Conservation (phyloP, 2,113 vertebrate genomes). For the Chaetops frenatus region DNA sequence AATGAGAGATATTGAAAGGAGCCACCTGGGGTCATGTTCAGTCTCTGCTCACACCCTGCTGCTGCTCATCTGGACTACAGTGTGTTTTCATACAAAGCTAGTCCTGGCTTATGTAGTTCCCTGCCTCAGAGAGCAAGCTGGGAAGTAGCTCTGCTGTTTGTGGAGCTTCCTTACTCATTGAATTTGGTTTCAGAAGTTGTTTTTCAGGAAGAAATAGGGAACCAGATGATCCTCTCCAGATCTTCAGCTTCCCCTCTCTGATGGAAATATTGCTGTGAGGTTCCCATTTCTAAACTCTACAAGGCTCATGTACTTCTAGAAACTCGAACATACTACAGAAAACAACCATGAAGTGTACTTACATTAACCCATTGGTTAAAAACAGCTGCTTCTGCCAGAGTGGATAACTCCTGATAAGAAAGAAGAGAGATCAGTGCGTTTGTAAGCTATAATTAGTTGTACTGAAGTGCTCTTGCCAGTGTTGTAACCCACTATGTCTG, state of each 20-base stretch:
- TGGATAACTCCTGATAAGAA: conserved; percentile 77
- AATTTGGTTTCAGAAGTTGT: background rate
- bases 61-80: background rate
- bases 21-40: background rate
- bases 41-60: background rate
- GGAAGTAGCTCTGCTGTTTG: background rate
- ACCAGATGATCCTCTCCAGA: background rate
- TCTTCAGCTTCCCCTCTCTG: background rate
- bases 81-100: background rate
- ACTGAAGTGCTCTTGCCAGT: background rate
- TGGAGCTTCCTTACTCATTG: background rate
- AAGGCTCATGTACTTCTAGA: background rate
- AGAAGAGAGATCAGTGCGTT: background rate
- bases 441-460: background rate
- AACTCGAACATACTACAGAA: background rate
- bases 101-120: background rate
- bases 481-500: background rate
- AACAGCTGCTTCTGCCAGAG: conserved; percentile 71
- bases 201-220: background rate
- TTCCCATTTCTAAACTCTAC: background rate
- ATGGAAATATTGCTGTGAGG: background rate
- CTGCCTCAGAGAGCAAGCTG: background rate
- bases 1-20: background rate
- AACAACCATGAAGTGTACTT: conserved; percentile 57
- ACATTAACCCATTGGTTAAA: conserved; percentile 84